Evolutionary conservation across 2,113 vertebrate genomes (phyloP).

Genomic region (Tenrec ecaudatus): DNA sequence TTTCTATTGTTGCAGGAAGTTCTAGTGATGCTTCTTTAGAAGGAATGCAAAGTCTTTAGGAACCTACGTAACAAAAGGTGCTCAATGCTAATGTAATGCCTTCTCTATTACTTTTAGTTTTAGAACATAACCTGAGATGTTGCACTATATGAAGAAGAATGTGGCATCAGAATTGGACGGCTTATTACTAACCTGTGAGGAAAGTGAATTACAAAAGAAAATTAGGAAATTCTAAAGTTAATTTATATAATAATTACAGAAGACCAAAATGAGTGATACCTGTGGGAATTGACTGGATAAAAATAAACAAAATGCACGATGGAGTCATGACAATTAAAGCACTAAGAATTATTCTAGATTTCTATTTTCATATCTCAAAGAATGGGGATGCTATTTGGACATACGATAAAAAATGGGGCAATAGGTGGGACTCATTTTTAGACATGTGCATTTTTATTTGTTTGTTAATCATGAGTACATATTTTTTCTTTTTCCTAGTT

Average conservation of each 20-base stretch:
- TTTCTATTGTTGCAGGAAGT: no score
- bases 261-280: background rate
- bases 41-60: no score
- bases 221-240: background rate
- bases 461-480: background rate
- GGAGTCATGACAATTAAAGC: background rate
- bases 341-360: background rate
- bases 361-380: background rate
- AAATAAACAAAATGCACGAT: background rate
- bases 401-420: background rate
- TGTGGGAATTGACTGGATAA: background rate
- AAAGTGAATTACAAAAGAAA: background rate
- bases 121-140: no score
- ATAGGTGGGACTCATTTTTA: background rate
- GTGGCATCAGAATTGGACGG: no score
- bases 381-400: background rate
- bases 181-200: background rate
- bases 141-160: no score
- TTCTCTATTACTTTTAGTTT: no score
- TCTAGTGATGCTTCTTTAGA: no score
- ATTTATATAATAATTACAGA: background rate
- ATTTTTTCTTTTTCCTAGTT: slow-evolving; percentile 39
- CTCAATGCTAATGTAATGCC: no score
- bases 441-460: background rate
- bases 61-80: no score